Percentiles rank a stretch among this genome's conserved stretches.
Conservation (phyloP, 1,140 invertebrate genomes). For the Galleria mellonella region DNA sequence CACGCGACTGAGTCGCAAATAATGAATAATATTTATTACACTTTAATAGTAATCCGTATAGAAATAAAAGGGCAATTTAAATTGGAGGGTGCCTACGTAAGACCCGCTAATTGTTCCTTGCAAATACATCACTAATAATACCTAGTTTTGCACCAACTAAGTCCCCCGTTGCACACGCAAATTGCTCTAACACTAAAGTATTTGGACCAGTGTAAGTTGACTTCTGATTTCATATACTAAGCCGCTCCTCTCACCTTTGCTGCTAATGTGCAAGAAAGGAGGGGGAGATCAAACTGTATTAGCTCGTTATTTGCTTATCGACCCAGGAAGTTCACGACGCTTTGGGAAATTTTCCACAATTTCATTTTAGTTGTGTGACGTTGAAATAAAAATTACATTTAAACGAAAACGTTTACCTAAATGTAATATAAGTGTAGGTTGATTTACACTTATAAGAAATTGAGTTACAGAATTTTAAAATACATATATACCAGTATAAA, state of each 20-base stretch:
- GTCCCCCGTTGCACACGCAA: constrained; percentile 27
- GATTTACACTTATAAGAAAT: too few relatives aligned
- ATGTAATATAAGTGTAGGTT: too few relatives aligned
- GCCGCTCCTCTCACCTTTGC: constrained; percentile 13
- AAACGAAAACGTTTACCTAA: too few relatives aligned
- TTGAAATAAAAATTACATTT: too few relatives aligned
- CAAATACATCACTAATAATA: not conserved
- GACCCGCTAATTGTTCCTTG: not conserved
- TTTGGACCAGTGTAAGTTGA: constrained; percentile 25
- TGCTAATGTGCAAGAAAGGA: constrained; percentile 16
- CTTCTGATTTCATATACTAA: constrained; percentile 18
- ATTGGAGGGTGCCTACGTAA: too few relatives aligned
- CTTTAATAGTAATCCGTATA: too few relatives aligned
- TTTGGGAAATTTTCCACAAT: not conserved
- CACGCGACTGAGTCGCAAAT: too few relatives aligned
- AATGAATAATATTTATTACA: too few relatives aligned
- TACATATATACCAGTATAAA: too few relatives aligned
- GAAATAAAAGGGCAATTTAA: too few relatives aligned
- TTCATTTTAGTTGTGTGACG: too few relatives aligned
- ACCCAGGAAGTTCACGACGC: constrained; percentile 13
- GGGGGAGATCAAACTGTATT: constrained; percentile 24
- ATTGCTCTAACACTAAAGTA: constrained; percentile 23
- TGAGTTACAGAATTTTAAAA: too few relatives aligned
- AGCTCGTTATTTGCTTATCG: constrained; percentile 31
- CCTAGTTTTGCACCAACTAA: not conserved